Conservation (phyloP, 30 jellyfish, hydroid and myxozoan species). For the Aurelia sp. region DNA sequence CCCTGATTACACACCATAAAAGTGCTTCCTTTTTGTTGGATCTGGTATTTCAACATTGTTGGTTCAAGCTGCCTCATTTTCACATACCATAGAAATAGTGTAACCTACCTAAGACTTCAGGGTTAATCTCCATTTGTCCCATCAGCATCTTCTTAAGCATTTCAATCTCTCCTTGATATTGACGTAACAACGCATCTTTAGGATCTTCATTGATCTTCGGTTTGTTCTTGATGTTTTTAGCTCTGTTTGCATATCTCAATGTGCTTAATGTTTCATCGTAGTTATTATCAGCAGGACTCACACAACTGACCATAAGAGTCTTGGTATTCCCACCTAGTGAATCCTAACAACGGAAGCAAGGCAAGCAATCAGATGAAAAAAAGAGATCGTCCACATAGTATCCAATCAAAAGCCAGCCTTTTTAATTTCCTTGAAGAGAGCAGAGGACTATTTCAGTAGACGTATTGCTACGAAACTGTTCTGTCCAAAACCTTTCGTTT, state of each 20-base stretch:
- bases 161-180: conserved; percentile 90
- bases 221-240: conserved; percentile 95
- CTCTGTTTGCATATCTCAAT: conserved; percentile 96
- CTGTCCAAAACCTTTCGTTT: too few species aligned
- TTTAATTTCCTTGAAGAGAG: too few species aligned
- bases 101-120: conserved; percentile 83
- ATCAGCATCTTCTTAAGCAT: conserved; percentile 85
- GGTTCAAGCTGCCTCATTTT: too few species aligned
- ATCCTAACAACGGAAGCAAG: conserved; percentile 60
- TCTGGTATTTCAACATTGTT: too few species aligned
- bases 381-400: too few species aligned
- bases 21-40: too few species aligned
- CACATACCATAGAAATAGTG: too few species aligned
- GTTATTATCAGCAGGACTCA: conserved; percentile 97
- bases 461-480: too few species aligned
- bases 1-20: too few species aligned
- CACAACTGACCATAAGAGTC: conserved; percentile 94
- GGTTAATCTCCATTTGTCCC: conserved; percentile 85
- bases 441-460: too few species aligned
- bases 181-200: conserved; percentile 93
- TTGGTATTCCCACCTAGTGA: conserved; percentile 97
- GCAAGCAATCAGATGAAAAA: too few species aligned
- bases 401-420: too few species aligned
- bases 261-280: conserved; percentile 97
- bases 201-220: conserved; percentile 99